phyloP scores from a whole-genome alignment of 1,140 invertebrate species.

The Brachionus paranguensis region DNA sequence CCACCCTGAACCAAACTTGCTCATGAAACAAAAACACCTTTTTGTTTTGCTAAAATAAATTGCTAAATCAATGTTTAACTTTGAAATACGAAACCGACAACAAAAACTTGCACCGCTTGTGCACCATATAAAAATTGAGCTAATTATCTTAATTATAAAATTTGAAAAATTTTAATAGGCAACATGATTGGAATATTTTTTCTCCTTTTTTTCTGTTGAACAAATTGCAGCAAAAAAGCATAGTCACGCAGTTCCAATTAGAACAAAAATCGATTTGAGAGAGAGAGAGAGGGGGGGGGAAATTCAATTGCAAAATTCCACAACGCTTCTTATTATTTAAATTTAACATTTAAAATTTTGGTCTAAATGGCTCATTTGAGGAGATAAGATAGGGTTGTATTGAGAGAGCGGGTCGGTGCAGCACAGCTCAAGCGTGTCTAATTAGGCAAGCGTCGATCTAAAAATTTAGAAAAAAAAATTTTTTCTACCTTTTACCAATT shows the following conservation, averaged over 20 bases:
- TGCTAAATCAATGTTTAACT: background rate
- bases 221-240: background rate
- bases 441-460: constrained; percentile 11
- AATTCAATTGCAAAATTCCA: background rate
- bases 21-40: background rate
- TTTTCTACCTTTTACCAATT: background rate
- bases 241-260: constrained; percentile 1
- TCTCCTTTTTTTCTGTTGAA: background rate
- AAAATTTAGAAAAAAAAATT: background rate
- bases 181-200: constrained; percentile 34
- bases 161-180: constrained; percentile 23
- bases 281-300: background rate
- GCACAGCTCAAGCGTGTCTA: background rate
- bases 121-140: constrained; percentile 2
- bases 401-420: background rate
- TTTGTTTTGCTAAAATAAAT: constrained; percentile 5
- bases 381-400: background rate
- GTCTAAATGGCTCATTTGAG: constrained; percentile 9
- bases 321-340: background rate
- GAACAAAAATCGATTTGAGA: background rate
- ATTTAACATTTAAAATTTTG: background rate
- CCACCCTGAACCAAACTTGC: background rate
- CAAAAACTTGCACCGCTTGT: background rate
- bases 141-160: constrained; percentile 34
- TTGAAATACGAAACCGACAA: background rate